Evolutionary conservation across 2,888 invertebrate species (phyloP).

Genomic region (Sclerodermus sp.): DNA sequence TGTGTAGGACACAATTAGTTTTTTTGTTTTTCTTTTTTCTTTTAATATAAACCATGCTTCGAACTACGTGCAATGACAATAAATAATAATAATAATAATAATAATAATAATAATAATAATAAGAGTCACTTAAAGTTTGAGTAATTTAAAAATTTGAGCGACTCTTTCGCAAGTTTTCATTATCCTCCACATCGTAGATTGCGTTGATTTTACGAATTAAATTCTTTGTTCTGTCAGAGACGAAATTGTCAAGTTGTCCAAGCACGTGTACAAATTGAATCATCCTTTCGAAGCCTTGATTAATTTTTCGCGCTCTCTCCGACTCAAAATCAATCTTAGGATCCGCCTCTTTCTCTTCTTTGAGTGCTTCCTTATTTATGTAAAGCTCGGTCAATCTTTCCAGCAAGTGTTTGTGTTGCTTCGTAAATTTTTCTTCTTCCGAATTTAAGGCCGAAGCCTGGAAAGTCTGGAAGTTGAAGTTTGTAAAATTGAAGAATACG

Average conservation of each 20-base stretch:
- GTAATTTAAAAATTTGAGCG: no score
- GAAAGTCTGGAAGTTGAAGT: no score
- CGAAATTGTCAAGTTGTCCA: constrained; percentile 60
- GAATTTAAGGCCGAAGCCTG: no score
- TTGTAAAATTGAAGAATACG: no score
- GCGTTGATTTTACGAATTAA: constrained; percentile 57
- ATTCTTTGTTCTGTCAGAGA: constrained; percentile 57
- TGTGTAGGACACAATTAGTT: no score
- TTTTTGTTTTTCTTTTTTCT: no score
- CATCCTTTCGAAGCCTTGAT: constrained; percentile 59
- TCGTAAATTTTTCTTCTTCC: constrained; percentile 23
- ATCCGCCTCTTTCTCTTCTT: neutral
- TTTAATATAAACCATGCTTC: no score
- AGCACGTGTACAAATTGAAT: constrained; percentile 60
- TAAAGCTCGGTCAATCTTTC: constrained; percentile 23
- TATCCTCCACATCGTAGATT: constrained; percentile 55
- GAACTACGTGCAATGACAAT: no score
- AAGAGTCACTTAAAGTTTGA: no score
- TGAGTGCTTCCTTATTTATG: constrained; percentile 2
- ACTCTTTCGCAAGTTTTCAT: no score
- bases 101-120: no score
- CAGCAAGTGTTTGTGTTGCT: constrained; percentile 29
- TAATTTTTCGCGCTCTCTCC: constrained; percentile 53
- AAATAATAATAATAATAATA: no score
- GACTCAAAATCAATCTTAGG: constrained; percentile 7